phyloP scores from a whole-genome alignment of 1,140 invertebrate genomes.

The Lutraria rhynchaena region DNA sequence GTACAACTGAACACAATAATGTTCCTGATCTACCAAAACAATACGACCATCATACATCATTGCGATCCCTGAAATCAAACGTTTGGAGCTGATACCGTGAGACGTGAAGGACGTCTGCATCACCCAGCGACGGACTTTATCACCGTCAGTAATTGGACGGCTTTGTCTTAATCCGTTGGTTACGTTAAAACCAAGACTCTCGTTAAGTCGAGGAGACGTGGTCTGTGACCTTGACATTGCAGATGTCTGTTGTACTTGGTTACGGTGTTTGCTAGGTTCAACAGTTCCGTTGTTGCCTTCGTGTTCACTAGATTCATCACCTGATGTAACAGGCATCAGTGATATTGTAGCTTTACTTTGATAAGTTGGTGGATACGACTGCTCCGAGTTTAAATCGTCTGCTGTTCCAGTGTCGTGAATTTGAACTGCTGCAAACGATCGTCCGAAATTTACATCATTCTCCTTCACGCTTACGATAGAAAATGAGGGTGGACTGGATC shows the following conservation, averaged over 20 bases:
- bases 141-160: conserved; percentile 14
- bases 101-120: conserved; percentile 36
- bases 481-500: not conserved
- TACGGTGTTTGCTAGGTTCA: no score
- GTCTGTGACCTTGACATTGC: not conserved
- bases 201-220: conserved; percentile 18
- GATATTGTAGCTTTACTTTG: conserved; percentile 16
- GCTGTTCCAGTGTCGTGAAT: conserved; percentile 23
- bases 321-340: no score
- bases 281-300: no score
- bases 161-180: not conserved
- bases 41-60: conserved; percentile 35
- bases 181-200: conserved; percentile 19
- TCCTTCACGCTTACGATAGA: conserved; percentile 35
- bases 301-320: no score
- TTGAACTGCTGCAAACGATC: conserved; percentile 53
- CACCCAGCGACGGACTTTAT: conserved; percentile 46
- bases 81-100: conserved; percentile 38
- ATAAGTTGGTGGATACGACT: not conserved
- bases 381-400: not conserved
- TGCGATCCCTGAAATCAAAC: conserved; percentile 37
- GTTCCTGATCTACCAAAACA: conserved; percentile 51
- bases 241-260: no score
- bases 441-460: conserved; percentile 44
- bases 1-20: conserved; percentile 48